Evolutionary conservation across 2,888 invertebrate genomes (phyloP), one percentile per base, ranked within the genome.

Genomic region (Tenthredo mesomela): DNA sequence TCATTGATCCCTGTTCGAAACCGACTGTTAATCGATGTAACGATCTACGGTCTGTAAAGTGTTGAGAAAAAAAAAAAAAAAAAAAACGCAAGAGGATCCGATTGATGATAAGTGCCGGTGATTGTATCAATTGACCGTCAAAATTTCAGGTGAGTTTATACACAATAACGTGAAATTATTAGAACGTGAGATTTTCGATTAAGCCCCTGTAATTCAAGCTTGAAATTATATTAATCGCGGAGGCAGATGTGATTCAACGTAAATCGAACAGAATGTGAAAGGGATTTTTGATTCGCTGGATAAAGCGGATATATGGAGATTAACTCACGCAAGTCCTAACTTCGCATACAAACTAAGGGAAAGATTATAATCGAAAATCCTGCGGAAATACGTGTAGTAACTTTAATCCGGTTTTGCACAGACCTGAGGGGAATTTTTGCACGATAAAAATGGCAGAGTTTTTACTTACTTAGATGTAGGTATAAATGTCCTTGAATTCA

Each of bases 61-160:
- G 58, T 12, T 40, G 7, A n/a, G 2, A 33, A 33, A 33, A 33
- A 33, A 33, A 2, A 33, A 33, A 33, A 33, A 33, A 33, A 33
- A 33, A 21, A 40, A 73, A 73, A 73, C n/a, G 40, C 61, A 21
- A 15, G 37, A n/a, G 40, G 37, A 33, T 80, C 80, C 47, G 82
- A 82, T 82, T 67, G 65, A 65, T 70, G 82, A 61, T 67, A 61
- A 82, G 54, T 67, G 40, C n/a, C 47, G 33, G 47, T 50, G 82
- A 70, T 70, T 70, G 82, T 67, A 50, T 67, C n/a, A 21, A 67
- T 70, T 82, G 18, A 82, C 29, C 82, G 82, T 67, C 82, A 82
- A 82, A 47, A 82, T 82, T 82, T 82, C 82, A 65, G 82, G 82
- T 82, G 50, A 82, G 82, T 67, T n/a, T 25, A 25, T 54, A 33